These are phyloP conservation scores for Brenthis ino DNA, from an alignment of 2,888 invertebrate species.

Conservation along the genomic window DNA sequence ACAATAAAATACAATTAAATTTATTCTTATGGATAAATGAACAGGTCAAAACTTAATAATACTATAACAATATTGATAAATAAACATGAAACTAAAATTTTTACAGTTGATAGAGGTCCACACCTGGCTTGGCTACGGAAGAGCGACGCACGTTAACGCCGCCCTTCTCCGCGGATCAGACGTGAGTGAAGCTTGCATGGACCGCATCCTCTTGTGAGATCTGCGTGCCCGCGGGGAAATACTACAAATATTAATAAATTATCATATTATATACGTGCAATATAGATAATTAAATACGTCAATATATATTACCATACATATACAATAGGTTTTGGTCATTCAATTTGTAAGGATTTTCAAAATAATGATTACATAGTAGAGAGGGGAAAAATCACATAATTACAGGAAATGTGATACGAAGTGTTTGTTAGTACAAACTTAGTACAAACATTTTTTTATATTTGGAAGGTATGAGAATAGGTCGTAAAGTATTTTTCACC, in stretches of 20 bases:
- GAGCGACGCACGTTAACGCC: constrained; percentile 75
- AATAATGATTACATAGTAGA: too few species aligned
- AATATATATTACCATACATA: too few species aligned
- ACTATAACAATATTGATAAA: neutral
- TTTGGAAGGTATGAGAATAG: too few species aligned
- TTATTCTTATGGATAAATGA: neutral
- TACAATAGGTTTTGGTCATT: too few species aligned
- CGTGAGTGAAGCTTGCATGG: constrained; percentile 93
- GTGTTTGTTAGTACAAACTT: too few species aligned
- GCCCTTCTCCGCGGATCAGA: constrained; percentile 87
- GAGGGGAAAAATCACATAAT: too few species aligned
- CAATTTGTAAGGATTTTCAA: too few species aligned
- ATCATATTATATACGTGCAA: neutral
- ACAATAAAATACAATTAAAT: too few species aligned
- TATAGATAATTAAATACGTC: neutral
- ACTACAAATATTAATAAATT: constrained; percentile 82
- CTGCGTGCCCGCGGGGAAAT: constrained; percentile 91
- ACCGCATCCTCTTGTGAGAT: constrained; percentile 88
- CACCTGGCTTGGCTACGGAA: constrained; percentile 85
- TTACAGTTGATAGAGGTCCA: constrained; percentile 76
- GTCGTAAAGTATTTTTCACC: too few species aligned
- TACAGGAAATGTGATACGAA: too few species aligned
- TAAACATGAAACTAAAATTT: constrained; percentile 25
- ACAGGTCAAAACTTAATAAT: neutral
- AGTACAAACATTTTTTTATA: too few species aligned